Conservation (phyloP, 2,113 vertebrate species). For the Arothron firmamentum region DNA sequence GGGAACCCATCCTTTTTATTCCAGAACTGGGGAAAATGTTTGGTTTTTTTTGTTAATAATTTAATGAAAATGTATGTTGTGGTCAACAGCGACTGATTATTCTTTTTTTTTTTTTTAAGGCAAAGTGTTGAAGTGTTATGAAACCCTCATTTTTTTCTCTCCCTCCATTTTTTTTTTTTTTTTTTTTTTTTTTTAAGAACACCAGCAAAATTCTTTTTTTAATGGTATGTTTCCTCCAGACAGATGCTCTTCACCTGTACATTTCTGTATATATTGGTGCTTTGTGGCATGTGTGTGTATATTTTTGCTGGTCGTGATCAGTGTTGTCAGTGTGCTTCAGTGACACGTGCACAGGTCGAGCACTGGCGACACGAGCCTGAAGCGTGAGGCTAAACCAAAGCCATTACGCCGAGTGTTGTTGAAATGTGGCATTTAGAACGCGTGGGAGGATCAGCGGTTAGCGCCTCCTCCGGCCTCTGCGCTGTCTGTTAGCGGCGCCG, state of each 20-base stretch:
- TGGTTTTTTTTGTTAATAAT: constrained; percentile 1
- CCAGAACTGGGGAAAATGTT: constrained; percentile 21
- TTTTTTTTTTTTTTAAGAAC: no score
- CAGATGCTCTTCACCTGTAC: constrained; percentile 9
- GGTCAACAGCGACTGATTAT: no score
- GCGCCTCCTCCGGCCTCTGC: no score
- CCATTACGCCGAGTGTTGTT: constrained; percentile 6
- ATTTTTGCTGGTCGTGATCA: constrained; percentile 57
- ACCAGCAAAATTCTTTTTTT: background rate
- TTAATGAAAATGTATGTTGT: background rate
- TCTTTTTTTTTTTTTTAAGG: no score
- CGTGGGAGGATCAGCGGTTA: no score
- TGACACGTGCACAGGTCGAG: constrained; percentile 28
- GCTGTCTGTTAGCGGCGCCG: background rate
- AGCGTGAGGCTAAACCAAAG: constrained; percentile 41
- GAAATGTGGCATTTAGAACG: no score
- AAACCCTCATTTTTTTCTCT: no score
- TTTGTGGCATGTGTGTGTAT: constrained; percentile 68
- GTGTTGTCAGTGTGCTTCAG: constrained; percentile 44
- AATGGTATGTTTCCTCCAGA: background rate
- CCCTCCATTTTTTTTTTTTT: no score
- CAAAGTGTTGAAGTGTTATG: no score
- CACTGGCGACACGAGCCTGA: constrained; percentile 42
- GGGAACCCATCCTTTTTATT: constrained; percentile 61
- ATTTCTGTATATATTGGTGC: constrained; percentile 70